Conservation (phyloP, 2,888 invertebrate genomes). For the Poecilobothrus nobilitatus region DNA sequence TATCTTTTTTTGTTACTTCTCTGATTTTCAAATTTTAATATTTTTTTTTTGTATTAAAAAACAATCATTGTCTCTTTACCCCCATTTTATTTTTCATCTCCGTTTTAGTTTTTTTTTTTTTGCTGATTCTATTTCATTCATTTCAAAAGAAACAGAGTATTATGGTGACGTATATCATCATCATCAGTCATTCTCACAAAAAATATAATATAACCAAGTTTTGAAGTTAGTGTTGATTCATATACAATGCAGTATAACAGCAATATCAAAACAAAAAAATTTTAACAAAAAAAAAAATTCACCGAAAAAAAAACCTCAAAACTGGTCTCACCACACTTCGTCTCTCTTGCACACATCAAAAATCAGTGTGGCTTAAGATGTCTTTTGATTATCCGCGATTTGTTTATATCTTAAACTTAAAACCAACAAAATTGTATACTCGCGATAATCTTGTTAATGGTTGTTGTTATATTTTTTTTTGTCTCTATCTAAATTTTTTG, state of each 20-base stretch:
- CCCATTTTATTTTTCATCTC: background rate
- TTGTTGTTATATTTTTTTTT: background rate
- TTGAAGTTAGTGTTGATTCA: background rate
- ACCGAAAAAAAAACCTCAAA: background rate
- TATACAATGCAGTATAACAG: background rate
- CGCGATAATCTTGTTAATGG: slow-evolving; percentile 10
- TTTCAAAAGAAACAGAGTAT: background rate
- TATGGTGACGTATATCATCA: background rate
- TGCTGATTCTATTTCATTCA: too few relatives aligned
- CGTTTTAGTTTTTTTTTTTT: background rate
- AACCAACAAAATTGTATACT: slow-evolving; percentile 5
- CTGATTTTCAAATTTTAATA: background rate
- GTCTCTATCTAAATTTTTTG: background rate
- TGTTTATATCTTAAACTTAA: slow-evolving; percentile 6
- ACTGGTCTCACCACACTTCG: background rate
- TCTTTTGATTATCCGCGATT: slow-evolving; percentile 6
- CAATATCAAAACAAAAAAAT: background rate
- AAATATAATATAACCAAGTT: background rate
- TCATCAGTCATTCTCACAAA: slow-evolving; percentile 1
- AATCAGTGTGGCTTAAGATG: slow-evolving; percentile 2
- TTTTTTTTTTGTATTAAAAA: background rate
- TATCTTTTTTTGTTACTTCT: background rate
- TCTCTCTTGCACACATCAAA: background rate
- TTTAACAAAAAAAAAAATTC: background rate
- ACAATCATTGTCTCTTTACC: too few relatives aligned